phyloP scores from a whole-genome alignment of 2,797 vertebrate species.

The Acanthurus leucopareius region DNA sequence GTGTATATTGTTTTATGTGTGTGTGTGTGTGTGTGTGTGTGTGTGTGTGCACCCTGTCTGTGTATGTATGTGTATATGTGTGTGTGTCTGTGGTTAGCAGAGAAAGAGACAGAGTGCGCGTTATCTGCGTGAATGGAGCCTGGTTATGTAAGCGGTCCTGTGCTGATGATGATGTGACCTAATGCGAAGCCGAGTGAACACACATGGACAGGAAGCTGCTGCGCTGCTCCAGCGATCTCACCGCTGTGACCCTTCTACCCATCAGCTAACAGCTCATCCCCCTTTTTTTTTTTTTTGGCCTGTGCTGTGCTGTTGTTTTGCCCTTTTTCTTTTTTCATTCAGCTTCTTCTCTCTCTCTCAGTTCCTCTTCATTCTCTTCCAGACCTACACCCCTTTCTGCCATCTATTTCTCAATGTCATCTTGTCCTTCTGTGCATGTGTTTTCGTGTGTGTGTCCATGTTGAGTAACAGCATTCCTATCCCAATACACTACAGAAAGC shows the following conservation, averaged over 20 bases:
- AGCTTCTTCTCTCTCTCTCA: slow-evolving; percentile 7
- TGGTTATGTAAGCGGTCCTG: slow-evolving; percentile 79
- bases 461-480: slow-evolving; percentile 82
- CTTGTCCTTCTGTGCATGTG: slow-evolving; percentile 23
- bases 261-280: slow-evolving; percentile 49
- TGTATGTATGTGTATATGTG: slow-evolving; percentile 16
- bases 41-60: background rate
- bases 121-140: slow-evolving; percentile 76
- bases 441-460: slow-evolving; percentile 33
- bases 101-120: slow-evolving; percentile 54
- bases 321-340: slow-evolving; percentile 23
- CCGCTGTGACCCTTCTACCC: slow-evolving; percentile 57
- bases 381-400: slow-evolving; percentile 30
- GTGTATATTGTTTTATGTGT: slow-evolving; percentile 12
- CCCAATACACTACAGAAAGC: slow-evolving; percentile 79
- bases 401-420: slow-evolving; percentile 46
- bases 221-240: slow-evolving; percentile 53
- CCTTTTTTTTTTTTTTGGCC: slow-evolving; percentile 29
- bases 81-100: slow-evolving; percentile 26
- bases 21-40: slow-evolving; percentile 1
- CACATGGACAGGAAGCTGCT: slow-evolving; percentile 78
- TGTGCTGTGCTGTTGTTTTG: slow-evolving; percentile 2
- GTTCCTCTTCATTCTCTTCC: slow-evolving; percentile 1
- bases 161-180: slow-evolving; percentile 80
- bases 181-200: slow-evolving; percentile 78